Evolutionary conservation across 2,113 vertebrate species (phyloP).

Genomic region (Glareola pratincola): DNA sequence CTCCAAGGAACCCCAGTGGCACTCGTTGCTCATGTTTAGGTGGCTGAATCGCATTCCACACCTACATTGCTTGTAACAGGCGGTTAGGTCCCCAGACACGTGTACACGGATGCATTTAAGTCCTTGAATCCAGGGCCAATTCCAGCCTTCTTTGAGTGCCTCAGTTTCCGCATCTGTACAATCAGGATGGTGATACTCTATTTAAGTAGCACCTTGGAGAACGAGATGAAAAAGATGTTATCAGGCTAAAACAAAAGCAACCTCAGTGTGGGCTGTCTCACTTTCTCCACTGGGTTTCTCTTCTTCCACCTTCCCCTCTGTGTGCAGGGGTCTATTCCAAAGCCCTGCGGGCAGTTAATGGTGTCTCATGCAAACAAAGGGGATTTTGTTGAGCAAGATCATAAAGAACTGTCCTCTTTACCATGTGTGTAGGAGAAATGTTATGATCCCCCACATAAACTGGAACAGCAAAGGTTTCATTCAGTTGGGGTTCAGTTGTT

Average conservation of each 20-base stretch:
- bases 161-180: not conserved
- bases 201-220: not conserved
- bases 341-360: not conserved
- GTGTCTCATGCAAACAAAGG: not conserved
- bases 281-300: not conserved
- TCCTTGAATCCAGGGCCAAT: not conserved
- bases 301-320: not conserved
- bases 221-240: not conserved
- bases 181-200: not conserved
- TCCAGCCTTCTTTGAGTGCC: not conserved
- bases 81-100: not conserved
- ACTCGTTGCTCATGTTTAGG: not conserved
- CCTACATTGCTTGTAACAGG: not conserved
- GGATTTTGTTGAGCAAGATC: not conserved
- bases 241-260: not conserved
- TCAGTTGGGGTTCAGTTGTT: not conserved
- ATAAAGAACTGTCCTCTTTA: not conserved
- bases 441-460: not conserved
- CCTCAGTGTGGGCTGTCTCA: not conserved
- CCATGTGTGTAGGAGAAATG: not conserved
- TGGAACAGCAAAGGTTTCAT: not conserved
- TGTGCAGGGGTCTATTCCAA: not conserved
- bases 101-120: not conserved
- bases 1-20: not conserved
- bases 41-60: not conserved